Percentiles rank a stretch among this genome's conserved stretches.
Conservation (phyloP, 1,140 invertebrate species). For the Pseudomyrmex pallidus region DNA sequence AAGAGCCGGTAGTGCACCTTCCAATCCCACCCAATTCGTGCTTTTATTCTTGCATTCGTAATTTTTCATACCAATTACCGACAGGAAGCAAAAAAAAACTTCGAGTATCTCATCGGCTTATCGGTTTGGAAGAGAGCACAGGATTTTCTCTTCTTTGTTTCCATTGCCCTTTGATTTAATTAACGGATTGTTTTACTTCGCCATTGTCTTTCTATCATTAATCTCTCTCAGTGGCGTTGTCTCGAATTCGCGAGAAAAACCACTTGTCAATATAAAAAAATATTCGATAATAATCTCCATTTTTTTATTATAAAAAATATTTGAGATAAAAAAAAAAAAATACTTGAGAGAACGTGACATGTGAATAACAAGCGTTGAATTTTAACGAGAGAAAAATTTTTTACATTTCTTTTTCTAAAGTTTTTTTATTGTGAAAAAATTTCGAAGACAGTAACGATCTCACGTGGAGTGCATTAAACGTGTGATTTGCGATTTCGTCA, state of each 20-base stretch:
- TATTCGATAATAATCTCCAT: background rate
- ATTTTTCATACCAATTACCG: slow-evolving; percentile 66
- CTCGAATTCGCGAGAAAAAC: background rate
- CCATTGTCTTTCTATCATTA: slow-evolving; percentile 16
- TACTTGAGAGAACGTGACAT: slow-evolving; percentile 13
- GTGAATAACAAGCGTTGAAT: background rate
- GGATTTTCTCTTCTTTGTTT: slow-evolving; percentile 20
- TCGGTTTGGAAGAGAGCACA: slow-evolving; percentile 38
- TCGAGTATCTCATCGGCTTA: slow-evolving; percentile 9
- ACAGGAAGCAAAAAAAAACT: slow-evolving; percentile 6
- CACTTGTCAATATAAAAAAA: background rate
- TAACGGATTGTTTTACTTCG: slow-evolving; percentile 22
- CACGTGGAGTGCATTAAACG: background rate
- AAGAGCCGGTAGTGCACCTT: slow-evolving; percentile 51
- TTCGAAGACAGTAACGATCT: slow-evolving; percentile 4
- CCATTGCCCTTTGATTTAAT: slow-evolving; percentile 25
- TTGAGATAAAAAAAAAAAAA: background rate
- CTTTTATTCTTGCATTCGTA: slow-evolving; percentile 48
- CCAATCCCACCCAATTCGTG: slow-evolving; percentile 56
- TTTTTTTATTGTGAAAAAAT: background rate
- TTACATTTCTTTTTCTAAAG: background rate
- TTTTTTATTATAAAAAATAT: background rate
- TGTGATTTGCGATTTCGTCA: background rate
- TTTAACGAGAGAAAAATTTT: background rate
- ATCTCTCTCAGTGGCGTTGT: slow-evolving; percentile 6